Conservation (phyloP, 2,797 vertebrate genomes). For the Champsocephalus gunnari region DNA sequence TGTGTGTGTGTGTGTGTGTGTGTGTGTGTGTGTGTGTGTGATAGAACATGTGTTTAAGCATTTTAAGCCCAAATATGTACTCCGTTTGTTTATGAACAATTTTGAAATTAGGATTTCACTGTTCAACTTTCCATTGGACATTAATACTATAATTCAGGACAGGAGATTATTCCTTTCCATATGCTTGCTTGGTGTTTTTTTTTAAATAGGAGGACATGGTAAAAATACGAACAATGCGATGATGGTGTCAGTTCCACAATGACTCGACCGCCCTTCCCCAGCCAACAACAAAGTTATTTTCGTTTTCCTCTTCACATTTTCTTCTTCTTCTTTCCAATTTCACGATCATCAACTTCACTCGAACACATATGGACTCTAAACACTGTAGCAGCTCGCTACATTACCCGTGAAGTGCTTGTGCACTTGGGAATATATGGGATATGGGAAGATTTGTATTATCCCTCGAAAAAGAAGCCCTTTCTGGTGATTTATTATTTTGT, state of each 20-base stretch:
- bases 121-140: slow-evolving; percentile 13
- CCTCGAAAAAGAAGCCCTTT: not conserved
- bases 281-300: not conserved
- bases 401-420: slow-evolving; percentile 18
- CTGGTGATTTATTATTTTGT: slow-evolving; percentile 9
- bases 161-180: slow-evolving; percentile 13
- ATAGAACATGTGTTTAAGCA: not conserved
- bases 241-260: slow-evolving; percentile 9
- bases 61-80: slow-evolving; percentile 19
- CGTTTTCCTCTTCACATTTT: not conserved
- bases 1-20: slow-evolving; percentile 24
- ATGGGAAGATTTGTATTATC: slow-evolving; percentile 1
- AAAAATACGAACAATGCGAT: not conserved
- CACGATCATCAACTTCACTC: not conserved
- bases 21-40: slow-evolving; percentile 25
- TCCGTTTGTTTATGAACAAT: slow-evolving; percentile 32
- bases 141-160: slow-evolving; percentile 22
- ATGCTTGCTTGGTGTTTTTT: slow-evolving; percentile 7
- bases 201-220: slow-evolving; percentile 9
- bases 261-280: not conserved
- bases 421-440: not conserved
- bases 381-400: not conserved
- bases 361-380: slow-evolving; percentile 21
- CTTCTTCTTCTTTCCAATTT: slow-evolving; percentile 12
- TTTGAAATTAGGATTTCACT: slow-evolving; percentile 14